Base-by-base conservation (phyloP, 2,797 vertebrate genomes). In the Rhodeus uyekii region DNA sequence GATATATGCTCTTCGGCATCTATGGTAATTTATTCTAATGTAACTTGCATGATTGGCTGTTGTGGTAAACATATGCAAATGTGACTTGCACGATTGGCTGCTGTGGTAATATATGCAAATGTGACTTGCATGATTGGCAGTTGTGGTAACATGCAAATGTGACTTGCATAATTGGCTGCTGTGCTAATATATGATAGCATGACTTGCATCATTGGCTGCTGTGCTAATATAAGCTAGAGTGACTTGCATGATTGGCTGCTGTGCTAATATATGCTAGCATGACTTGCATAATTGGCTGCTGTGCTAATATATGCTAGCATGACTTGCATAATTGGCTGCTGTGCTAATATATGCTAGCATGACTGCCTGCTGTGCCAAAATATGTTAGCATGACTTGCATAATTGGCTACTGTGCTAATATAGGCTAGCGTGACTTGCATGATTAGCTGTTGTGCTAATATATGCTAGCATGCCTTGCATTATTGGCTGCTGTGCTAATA, bases 11-110 rank as follows among this genome's bases (percentile, higher is more conserved):
- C n/a, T 19, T 42, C 16, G 14, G 14, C 18, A 4, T 76, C n/a
- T 42, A 76, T 76, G 73, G 34, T 76, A 58, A 74, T 58, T 10
- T 27, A 42, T 60, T 24, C 24, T 22, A 60, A 74, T 7, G 32
- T 39, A 32, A 55, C 53, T 24, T 24, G 53, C 0, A 53, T n/a
- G 50, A 53, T 9, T 50, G 48, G 48, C 48, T 50, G 19, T 8
- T 22, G 18, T 50, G n/a, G 4, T 58, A 58, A n/a, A 13, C 5
- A 55, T 55, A 13, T 27, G 8, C 10, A 4, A 13, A 27, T 4
- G 3, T 27, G 24, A 58, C 55, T 27, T 24, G 55, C 4, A 27
- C 27, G 55, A 58, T 24, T 58, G 55, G 55, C 55, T 58, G 24
- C 4, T 27, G 55, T n/a, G n/a, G 4, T 58, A 58, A 5, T 27